Evolutionary conservation across 2,797 vertebrate species (phyloP).

Genomic region (Anas bernieri): DNA sequence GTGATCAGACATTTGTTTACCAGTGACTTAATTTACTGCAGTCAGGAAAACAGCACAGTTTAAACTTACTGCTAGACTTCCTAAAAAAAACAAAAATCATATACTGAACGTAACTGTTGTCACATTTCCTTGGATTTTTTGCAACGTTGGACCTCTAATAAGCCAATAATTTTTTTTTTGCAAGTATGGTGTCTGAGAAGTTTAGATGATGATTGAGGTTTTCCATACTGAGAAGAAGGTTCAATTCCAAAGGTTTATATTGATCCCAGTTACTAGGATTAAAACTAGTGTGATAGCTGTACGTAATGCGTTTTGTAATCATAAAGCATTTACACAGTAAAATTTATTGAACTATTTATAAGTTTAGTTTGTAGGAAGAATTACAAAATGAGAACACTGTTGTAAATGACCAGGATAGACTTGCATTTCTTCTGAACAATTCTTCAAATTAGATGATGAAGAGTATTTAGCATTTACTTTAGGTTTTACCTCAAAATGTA

Average conservation of each 20-base stretch:
- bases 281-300: background rate
- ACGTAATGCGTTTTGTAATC: slow-evolving; percentile 40
- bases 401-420: background rate
- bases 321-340: slow-evolving; percentile 33
- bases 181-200: background rate
- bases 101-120: background rate
- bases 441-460: slow-evolving; percentile 10
- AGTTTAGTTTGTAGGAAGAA: slow-evolving; percentile 23
- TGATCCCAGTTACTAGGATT: background rate
- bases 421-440: slow-evolving; percentile 15
- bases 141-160: background rate
- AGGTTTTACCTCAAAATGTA: background rate
- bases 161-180: background rate
- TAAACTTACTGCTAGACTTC: background rate
- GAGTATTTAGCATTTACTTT: background rate
- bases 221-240: background rate
- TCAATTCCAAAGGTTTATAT: slow-evolving; percentile 34
- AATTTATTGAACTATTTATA: slow-evolving; percentile 43
- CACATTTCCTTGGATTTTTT: background rate
- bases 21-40: background rate
- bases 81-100: background rate
- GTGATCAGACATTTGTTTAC: background rate
- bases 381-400: background rate
- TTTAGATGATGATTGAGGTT: background rate
- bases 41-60: background rate